These are phyloP conservation scores for Drosophila kanapiae DNA, from an alignment of 1,140 invertebrate species.

Conservation along the genomic window DNA sequence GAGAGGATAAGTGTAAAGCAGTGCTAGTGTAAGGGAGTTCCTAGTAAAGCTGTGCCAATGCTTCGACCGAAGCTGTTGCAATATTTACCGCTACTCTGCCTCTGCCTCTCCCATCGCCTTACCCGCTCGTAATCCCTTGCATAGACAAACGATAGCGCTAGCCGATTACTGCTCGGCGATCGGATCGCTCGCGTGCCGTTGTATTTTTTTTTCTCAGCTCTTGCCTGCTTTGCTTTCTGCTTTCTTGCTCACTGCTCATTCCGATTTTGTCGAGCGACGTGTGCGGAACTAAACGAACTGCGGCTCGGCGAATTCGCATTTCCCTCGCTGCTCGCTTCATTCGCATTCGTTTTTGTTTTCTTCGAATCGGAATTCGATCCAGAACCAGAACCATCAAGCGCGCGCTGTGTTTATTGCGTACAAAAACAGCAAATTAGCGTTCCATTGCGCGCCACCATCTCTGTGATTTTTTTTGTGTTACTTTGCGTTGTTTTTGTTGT, in stretches of 20 bases:
- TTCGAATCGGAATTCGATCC: slow-evolving; percentile 22
- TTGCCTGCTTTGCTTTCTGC: slow-evolving; percentile 41
- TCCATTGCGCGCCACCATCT: slow-evolving; percentile 4
- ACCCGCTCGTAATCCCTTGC: slow-evolving; percentile 62
- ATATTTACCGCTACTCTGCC: slow-evolving; percentile 28
- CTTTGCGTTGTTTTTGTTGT: slow-evolving; percentile 7
- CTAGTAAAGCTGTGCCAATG: slow-evolving; percentile 6
- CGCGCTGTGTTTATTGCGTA: slow-evolving; percentile 26
- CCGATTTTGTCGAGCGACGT: slow-evolving; percentile 74
- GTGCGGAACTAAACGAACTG: slow-evolving; percentile 58
- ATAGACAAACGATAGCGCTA: slow-evolving; percentile 43
- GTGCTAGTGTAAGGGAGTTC: not conserved
- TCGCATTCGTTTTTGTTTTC: slow-evolving; percentile 31
- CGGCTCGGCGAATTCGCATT: slow-evolving; percentile 51
- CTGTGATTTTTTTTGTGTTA: slow-evolving; percentile 17
- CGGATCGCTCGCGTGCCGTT: slow-evolving; percentile 69
- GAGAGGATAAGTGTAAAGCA: too few species aligned
- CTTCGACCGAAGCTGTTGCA: slow-evolving; percentile 7
- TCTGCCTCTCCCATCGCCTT: not conserved
- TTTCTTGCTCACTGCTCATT: slow-evolving; percentile 70
- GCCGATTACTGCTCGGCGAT: slow-evolving; percentile 46
- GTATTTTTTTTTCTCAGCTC: slow-evolving; percentile 11
- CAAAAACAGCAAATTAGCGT: slow-evolving; percentile 32
- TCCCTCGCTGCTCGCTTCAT: slow-evolving; percentile 38
- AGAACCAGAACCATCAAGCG: slow-evolving; percentile 12